These are phyloP conservation scores for Indicator maculatus DNA, from an alignment of 2,113 vertebrate species.

Conservation along the genomic window DNA sequence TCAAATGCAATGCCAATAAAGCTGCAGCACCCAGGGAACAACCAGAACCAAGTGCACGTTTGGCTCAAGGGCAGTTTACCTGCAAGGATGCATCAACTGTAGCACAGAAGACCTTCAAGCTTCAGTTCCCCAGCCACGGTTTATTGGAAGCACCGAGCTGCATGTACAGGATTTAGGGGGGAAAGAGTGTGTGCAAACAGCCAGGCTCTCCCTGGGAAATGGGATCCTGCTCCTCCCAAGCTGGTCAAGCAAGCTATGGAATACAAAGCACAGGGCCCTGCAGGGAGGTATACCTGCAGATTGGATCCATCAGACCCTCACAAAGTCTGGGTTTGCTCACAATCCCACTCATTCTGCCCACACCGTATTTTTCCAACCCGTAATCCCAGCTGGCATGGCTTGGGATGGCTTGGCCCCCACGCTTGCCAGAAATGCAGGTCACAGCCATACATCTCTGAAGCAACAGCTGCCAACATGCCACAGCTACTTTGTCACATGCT, in stretches of 20 bases:
- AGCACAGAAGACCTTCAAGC: not conserved
- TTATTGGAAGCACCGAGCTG: accelerated
- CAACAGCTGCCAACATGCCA: not conserved
- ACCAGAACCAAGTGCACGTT: not conserved
- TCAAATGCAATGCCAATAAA: not conserved
- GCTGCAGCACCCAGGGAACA: not conserved
- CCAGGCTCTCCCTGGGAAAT: not conserved
- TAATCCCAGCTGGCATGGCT: not conserved
- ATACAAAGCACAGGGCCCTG: accelerated
- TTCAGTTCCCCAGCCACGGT: not conserved
- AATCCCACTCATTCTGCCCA: not conserved
- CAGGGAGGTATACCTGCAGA: not conserved
- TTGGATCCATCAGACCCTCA: not conserved
- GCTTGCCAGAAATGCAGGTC: not conserved
- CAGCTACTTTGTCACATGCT: constrained; percentile 14
- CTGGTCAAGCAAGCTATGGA: not conserved
- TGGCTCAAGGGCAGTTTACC: not conserved
- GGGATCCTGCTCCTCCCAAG: not conserved
- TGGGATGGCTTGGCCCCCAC: not conserved
- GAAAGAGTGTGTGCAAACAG: accelerated
- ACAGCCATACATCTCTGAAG: constrained; percentile 12
- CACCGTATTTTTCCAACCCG: not conserved
- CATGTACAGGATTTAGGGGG: not conserved
- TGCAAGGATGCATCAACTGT: not conserved
- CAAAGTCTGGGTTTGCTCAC: not conserved